Evolutionary conservation across 2,888 invertebrate species (phyloP).

Genomic region (Brachypalpus laphriformis): DNA sequence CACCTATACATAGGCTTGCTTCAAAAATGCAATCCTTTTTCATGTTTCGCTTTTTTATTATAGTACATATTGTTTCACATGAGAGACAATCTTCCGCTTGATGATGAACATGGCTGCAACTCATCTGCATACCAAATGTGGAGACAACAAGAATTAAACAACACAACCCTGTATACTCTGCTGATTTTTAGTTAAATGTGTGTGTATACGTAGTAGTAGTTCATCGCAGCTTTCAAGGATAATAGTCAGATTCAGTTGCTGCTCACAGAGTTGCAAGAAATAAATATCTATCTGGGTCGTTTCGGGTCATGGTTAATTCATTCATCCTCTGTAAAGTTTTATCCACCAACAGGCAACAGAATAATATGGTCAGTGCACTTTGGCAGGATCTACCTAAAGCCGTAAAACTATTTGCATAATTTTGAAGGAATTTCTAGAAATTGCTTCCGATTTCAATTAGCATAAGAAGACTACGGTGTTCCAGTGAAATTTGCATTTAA

Average conservation of each 20-base stretch:
- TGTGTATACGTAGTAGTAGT: not conserved
- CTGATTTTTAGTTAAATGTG: constrained; percentile 9
- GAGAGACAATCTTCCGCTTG: not conserved
- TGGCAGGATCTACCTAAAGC: not conserved
- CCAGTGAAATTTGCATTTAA: constrained; percentile 39
- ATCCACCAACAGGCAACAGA: not conserved
- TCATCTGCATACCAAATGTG: constrained; percentile 30
- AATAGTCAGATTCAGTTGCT: not conserved
- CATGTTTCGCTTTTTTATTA: constrained; percentile 12
- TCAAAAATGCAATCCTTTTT: constrained; percentile 17
- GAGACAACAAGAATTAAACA: not conserved
- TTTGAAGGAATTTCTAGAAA: not conserved
- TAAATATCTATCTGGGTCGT: constrained; percentile 24
- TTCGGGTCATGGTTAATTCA: constrained; percentile 27
- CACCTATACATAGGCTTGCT: not conserved
- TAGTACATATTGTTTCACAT: constrained; percentile 1
- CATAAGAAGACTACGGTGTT: constrained; percentile 25
- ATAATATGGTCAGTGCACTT: not conserved
- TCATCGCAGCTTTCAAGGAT: constrained; percentile 22
- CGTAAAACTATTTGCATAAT: not conserved
- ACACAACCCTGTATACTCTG: constrained; percentile 13
- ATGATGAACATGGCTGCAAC: constrained; percentile 12
- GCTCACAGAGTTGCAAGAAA: not conserved
- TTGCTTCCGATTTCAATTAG: constrained; percentile 26
- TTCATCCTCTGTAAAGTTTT: not conserved